phyloP scores from a whole-genome alignment of 2,113 vertebrate genomes.

The Cinclus mexicanus region DNA sequence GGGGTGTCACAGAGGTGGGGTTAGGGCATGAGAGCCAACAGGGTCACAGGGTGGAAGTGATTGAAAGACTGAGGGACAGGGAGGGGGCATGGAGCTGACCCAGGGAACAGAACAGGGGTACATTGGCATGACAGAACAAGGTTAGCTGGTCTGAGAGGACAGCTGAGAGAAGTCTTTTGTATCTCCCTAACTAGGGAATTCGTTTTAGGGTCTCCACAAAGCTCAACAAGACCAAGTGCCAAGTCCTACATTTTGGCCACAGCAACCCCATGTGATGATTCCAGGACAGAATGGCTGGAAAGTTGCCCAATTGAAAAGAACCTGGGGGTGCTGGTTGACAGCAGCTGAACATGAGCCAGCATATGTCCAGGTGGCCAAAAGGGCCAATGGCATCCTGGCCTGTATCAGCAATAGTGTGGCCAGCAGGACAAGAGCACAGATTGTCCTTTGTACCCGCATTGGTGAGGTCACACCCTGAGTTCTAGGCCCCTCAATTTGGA shows the following conservation, averaged over 20 bases:
- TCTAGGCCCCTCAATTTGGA: fast-evolving
- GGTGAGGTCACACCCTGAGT: not conserved
- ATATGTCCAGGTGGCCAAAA: not conserved
- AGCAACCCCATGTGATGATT: not conserved
- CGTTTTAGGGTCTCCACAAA: too few relatives aligned
- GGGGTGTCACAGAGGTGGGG: too few relatives aligned
- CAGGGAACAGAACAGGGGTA: too few relatives aligned
- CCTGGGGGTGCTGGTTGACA: not conserved
- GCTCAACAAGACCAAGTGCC: not conserved
- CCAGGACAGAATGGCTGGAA: not conserved
- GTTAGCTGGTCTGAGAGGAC: too few relatives aligned
- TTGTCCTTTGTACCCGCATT: fast-evolving
- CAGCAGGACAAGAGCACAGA: not conserved
- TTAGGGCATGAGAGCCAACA: too few relatives aligned
- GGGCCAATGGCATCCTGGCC: not conserved
- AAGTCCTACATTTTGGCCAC: not conserved
- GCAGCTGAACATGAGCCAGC: not conserved
- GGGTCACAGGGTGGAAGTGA: too few relatives aligned
- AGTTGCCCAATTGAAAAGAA: not conserved
- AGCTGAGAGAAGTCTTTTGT: too few relatives aligned
- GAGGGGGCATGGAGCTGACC: too few relatives aligned
- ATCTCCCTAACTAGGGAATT: too few relatives aligned
- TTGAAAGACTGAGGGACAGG: too few relatives aligned
- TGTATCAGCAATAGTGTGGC: not conserved
- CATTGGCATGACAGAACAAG: too few relatives aligned